Evolutionary conservation across 2,113 vertebrate species (phyloP), one percentile per base, ranked within the genome.

Genomic region (Ctenodactylus gundi): DNA sequence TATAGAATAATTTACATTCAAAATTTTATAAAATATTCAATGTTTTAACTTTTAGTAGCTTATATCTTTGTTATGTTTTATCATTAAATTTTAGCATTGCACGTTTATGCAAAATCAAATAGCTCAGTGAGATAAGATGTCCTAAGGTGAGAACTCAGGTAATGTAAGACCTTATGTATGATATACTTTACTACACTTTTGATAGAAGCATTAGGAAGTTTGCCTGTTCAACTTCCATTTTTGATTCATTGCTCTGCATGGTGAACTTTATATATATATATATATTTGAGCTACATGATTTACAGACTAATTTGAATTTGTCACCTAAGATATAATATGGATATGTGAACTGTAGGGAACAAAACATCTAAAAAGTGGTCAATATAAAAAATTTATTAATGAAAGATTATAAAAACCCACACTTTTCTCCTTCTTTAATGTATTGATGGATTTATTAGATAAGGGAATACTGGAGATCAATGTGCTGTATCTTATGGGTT

Each of bases 401-500:
- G 64, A 68, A 84, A 53, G 27, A 21, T 90, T 95, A 91, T 88
- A 12, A 44, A 58, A 92, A 93, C n/a, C 0, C 0, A 85, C 87
- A 96, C 13, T 62, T 57, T 85, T 87, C 6, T 11, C 18, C 60
- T 97, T 68, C 15, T 76, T 94, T 75, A 90, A 75, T 83, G 81
- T 25, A 70, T 92, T 80, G 57, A 68, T 94, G 90, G 75, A 85
- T 93, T 96, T 93, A 46, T 86, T 95, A 83, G 34, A 31, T 93
- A 96, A 97, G 23, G 62, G 9, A 91, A 58, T 94, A 86, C 5
- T 49, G 36, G 67, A 36, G 83, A 94, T 88, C 65, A 76, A 85
- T 97, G 73, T 64, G 27, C 18, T 65, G 21, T 44, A 58, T 29
- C 29, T 91, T 93, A 92, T 73, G 72, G 55, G 72, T 96, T 88